A percentile compares a stretch with the other conserved stretches of the same genome.
Evolutionary conservation across 1,140 invertebrate species (phyloP).

Genomic region (Caenorhabditis brenneri): DNA sequence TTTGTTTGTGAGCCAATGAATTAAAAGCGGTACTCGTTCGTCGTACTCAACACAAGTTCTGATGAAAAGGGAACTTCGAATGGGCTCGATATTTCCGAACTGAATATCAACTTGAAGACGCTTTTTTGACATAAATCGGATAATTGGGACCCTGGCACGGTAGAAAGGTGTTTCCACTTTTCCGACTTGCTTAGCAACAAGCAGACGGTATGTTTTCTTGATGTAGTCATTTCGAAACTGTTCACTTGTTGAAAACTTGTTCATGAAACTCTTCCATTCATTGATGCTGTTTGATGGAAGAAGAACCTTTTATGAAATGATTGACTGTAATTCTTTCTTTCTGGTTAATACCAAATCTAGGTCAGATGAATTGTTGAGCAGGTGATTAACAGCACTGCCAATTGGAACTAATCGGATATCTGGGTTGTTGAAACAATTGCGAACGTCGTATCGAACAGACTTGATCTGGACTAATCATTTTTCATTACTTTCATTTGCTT

Average conservation of each 20-base stretch:
- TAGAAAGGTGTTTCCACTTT: not conserved
- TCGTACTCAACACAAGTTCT: constrained; percentile 18
- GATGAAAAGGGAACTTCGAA: constrained; percentile 8
- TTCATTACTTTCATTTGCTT: too few relatives aligned
- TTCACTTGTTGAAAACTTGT: not conserved
- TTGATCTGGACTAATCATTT: too few relatives aligned
- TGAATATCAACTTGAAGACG: constrained; percentile 11
- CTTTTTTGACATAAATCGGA: not conserved
- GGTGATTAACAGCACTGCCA: not conserved
- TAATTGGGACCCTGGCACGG: not conserved
- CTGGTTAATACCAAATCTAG: constrained; percentile 25
- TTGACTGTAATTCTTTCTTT: too few relatives aligned
- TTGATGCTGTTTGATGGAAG: not conserved
- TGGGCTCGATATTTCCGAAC: constrained; percentile 15
- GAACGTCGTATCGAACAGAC: not conserved
- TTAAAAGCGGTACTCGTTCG: not conserved
- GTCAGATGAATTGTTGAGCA: not conserved
- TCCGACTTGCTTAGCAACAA: not conserved
- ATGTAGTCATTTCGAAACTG: not conserved
- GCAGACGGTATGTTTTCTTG: not conserved
- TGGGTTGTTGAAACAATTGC: not conserved
- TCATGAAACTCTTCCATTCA: not conserved
- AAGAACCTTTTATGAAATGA: too few relatives aligned
- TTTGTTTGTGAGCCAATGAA: constrained; percentile 10
- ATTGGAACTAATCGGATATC: not conserved